These are phyloP conservation scores for Urophycis tenuis DNA, from an alignment of 2,797 vertebrate genomes.

Conservation along the genomic window DNA sequence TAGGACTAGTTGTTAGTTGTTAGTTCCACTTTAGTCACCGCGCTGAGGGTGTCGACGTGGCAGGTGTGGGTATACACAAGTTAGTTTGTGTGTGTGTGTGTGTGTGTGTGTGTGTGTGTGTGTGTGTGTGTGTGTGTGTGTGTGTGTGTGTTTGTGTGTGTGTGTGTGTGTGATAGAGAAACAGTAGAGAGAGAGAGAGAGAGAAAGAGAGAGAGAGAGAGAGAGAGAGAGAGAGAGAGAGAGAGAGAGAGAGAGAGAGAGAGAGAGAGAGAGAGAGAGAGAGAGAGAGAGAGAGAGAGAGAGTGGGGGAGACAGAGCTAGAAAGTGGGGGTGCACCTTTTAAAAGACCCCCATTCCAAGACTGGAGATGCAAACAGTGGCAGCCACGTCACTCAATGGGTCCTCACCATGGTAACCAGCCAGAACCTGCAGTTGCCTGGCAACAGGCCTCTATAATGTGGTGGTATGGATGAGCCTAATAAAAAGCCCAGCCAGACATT, in stretches of 20 bases:
- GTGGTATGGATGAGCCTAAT: conserved; percentile 75
- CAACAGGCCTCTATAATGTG: conserved; percentile 73
- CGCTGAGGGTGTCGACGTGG: conserved; percentile 59
- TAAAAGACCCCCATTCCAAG: conserved; percentile 60
- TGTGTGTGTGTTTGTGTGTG: conserved; percentile 35
- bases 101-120: conserved; percentile 42
- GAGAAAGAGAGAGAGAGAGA: no score
- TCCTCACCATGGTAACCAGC: conserved; percentile 70
- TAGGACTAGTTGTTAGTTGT: no score
- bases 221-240: no score
- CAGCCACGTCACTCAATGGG: conserved; percentile 69
- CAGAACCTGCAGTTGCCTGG: conserved; percentile 76
- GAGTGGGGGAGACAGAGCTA: conserved; percentile 25
- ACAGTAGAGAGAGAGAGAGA: no score
- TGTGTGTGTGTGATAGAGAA: no score
- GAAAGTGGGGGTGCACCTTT: conserved; percentile 49
- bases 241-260: no score
- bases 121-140: conserved; percentile 33
- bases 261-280: not conserved
- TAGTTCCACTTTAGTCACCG: conserved; percentile 49
- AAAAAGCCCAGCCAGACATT: conserved; percentile 68
- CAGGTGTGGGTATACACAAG: conserved; percentile 15
- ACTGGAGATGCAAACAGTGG: conserved; percentile 69
- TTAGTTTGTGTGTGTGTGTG: conserved; percentile 14
- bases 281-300: not conserved